Evolutionary conservation across 2,888 invertebrate genomes (phyloP), one percentile per base, ranked within the genome.

Genomic region (Trilocha varians): DNA sequence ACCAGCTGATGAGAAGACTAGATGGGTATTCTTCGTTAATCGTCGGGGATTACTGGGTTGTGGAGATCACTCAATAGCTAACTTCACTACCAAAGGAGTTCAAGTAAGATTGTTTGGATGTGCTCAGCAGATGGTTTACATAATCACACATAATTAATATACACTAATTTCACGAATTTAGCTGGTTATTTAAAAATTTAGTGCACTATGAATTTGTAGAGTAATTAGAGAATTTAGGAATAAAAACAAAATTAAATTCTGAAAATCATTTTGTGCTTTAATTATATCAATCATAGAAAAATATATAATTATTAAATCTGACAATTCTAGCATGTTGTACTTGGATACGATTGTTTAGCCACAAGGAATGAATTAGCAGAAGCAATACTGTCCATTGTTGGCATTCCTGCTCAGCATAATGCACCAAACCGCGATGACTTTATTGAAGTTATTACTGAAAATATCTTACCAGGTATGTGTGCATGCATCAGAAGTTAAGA

Each of bases 361-460:
- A 56, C 52, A 5, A 52, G 53, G 2, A 57, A 58, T 15, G 72
- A 68, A 18, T 42, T 82, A 1, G 63, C 69, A 1, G 66, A 65
- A 40, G 55, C 70, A 1, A 57, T 78, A 0, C 47, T 83, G 11
- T 52, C 74, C 0, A 54, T 83, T 32, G 70, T 55, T 2, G 83
- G 83, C 6, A 64, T 83, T 1, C 77, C 80, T n/a, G 62, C 78
- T 0, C 75, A 78, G 35, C 83, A 83, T 38, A 82, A 72, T 32
- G 48, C 77, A 0, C 83, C 83, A 0, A 41, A 80, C 38, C 62
- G 83, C 2, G 62, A 78, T 32, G 0, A 59, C 0, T 67, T 55
- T 36, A 63, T 83, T 18, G 39, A 40, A 5, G 48, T 82, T 14
- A 15, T 54, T 1, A 36, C 47, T 1, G 47, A 66, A 1, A 75